phyloP scores from a whole-genome alignment of 1,140 invertebrate species.

The Macrotrachela quadricornifera region DNA sequence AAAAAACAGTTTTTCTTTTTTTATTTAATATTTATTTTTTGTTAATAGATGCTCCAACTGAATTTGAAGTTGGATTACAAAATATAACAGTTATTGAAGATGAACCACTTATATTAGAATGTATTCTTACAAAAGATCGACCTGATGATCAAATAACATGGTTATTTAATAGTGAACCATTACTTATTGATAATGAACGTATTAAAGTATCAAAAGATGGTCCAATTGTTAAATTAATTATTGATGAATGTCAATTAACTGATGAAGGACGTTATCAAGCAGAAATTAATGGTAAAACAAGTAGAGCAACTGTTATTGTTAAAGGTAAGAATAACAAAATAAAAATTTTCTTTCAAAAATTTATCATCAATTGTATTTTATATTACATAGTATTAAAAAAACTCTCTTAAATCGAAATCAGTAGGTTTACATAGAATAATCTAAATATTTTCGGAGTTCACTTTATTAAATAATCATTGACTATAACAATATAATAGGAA shows the following conservation, averaged over 20 bases:
- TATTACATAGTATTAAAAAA: too few species aligned
- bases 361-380: too few species aligned
- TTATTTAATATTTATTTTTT: background rate
- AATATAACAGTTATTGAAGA: constrained; percentile 36
- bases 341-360: too few species aligned
- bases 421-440: too few species aligned
- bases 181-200: background rate
- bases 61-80: constrained; percentile 22
- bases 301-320: too few species aligned
- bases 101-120: constrained; percentile 34
- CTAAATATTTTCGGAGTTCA: too few species aligned
- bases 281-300: background rate
- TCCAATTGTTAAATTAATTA: constrained; percentile 10
- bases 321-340: too few species aligned
- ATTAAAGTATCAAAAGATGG: constrained; percentile 23
- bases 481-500: too few species aligned
- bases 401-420: too few species aligned
- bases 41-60: constrained; percentile 11
- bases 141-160: constrained; percentile 2
- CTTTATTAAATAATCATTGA: too few species aligned
- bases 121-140: background rate
- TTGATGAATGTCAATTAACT: background rate
- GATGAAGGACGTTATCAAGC: background rate
- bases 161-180: constrained; percentile 1
- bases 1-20: background rate